A percentile compares a stretch with the other conserved stretches of the same genome.
These are phyloP conservation scores for Philypnodon macrostomus DNA, from an alignment of 2,797 vertebrate species.

Conservation along the genomic window DNA sequence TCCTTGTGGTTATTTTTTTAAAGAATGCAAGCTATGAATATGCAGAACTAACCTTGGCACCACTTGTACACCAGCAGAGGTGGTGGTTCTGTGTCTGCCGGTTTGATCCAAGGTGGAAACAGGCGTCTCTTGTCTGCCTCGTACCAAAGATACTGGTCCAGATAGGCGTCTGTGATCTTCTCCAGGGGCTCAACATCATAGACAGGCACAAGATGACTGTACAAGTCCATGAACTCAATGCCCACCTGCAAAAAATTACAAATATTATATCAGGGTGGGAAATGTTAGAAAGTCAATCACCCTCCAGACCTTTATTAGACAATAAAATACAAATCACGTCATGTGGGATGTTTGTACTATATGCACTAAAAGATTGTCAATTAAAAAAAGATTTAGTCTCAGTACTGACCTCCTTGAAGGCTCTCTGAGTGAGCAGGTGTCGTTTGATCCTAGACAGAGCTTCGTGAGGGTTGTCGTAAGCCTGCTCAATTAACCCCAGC, in stretches of 20 bases:
- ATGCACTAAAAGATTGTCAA: background rate
- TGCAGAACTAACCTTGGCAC: conserved; percentile 88
- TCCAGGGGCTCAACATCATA: conserved; percentile 98
- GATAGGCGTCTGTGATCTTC: conserved; percentile 98
- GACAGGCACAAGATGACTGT: conserved; percentile 96
- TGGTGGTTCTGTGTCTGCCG: conserved; percentile 96
- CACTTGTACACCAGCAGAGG: conserved; percentile 98
- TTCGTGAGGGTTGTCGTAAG: conserved; percentile 98
- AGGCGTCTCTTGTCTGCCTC: conserved; percentile 96
- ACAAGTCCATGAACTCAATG: conserved; percentile 99
- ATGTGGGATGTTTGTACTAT: too few relatives aligned
- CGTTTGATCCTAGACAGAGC: conserved; percentile 98
- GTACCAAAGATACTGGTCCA: conserved; percentile 99
- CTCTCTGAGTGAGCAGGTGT: conserved; percentile 98
- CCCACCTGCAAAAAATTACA: conserved; percentile 81
- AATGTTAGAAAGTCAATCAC: too few relatives aligned
- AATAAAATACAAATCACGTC: too few relatives aligned
- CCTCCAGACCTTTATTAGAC: too few relatives aligned
- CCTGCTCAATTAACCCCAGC: conserved; percentile 95
- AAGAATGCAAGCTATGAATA: background rate
- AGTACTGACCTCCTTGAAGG: conserved; percentile 92
- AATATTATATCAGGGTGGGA: background rate
- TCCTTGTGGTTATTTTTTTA: background rate
- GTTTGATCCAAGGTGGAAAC: conserved; percentile 99
- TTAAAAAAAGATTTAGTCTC: background rate